These are phyloP conservation scores for Artemia sinica DNA, from an alignment of 2,888 invertebrate species.

Conservation along the genomic window DNA sequence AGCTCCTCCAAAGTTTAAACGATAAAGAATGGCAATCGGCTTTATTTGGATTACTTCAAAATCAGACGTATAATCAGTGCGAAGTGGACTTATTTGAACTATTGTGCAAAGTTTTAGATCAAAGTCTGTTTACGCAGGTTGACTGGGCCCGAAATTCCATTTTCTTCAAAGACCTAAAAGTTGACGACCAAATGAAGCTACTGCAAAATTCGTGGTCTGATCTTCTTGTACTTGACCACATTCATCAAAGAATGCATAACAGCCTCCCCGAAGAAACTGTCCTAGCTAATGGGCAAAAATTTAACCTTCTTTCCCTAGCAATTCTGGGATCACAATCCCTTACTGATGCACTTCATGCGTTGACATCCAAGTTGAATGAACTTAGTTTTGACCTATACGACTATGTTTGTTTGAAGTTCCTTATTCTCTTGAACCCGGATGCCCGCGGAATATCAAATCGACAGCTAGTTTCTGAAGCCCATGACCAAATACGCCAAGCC, in stretches of 20 bases:
- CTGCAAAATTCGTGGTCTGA: conserved; percentile 97
- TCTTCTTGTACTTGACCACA: conserved; percentile 88
- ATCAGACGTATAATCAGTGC: conserved; percentile 93
- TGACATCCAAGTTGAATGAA: conserved; percentile 76
- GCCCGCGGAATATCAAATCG: conserved; percentile 81
- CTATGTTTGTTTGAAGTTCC: conserved; percentile 94
- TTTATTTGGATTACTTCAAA: conserved; percentile 75
- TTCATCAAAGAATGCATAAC: conserved; percentile 88
- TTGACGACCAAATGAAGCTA: conserved; percentile 97
- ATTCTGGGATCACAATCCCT: conserved; percentile 68
- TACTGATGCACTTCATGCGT: conserved; percentile 73
- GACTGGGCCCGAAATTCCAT: conserved; percentile 97
- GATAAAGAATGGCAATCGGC: conserved; percentile 94
- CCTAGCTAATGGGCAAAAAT: conserved; percentile 85
- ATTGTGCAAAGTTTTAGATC: conserved; percentile 97
- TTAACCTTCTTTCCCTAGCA: conserved; percentile 73
- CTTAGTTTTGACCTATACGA: conserved; percentile 90
- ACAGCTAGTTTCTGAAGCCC: conserved; percentile 81
- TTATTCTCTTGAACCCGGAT: conserved; percentile 91
- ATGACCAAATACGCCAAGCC: conserved; percentile 86
- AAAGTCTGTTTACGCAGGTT: conserved; percentile 93
- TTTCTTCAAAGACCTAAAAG: conserved; percentile 98
- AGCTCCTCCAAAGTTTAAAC: conserved; percentile 81
- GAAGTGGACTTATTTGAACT: conserved; percentile 93
- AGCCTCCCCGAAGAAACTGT: conserved; percentile 81